Evolutionary conservation across 1,140 invertebrate species (phyloP).

Genomic region (Varroa destructor): DNA sequence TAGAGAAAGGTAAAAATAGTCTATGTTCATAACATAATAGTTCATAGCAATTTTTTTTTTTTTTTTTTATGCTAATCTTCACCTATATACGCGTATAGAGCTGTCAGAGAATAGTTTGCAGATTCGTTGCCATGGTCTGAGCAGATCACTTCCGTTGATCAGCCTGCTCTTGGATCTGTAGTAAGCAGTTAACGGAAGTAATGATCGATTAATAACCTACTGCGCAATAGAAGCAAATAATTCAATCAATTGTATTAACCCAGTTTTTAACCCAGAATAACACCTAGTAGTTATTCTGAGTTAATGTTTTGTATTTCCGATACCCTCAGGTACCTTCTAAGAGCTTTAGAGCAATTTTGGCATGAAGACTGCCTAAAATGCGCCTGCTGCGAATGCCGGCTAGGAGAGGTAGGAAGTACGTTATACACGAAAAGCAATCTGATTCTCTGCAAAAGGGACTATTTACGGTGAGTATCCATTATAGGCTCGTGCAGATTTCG

Average conservation of each 20-base stretch:
- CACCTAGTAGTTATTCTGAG: too few species aligned
- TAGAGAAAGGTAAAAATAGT: slow-evolving; percentile 39
- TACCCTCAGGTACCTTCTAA: slow-evolving; percentile 39
- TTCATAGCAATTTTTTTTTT: too few species aligned
- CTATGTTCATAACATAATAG: not conserved
- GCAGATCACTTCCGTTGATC: too few species aligned
- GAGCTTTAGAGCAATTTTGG: slow-evolving; percentile 71
- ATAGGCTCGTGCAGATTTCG: too few species aligned
- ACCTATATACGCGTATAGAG: not conserved
- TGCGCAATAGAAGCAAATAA: too few species aligned
- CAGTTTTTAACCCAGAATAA: too few species aligned
- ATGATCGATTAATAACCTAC: too few species aligned
- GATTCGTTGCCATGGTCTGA: too few species aligned
- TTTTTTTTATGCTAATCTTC: not conserved
- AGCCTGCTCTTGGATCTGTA: too few species aligned
- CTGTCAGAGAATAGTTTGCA: too few species aligned
- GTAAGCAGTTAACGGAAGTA: too few species aligned
- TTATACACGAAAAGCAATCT: slow-evolving; percentile 84
- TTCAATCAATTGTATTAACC: too few species aligned
- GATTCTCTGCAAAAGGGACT: slow-evolving; percentile 82
- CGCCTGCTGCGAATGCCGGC: slow-evolving; percentile 74
- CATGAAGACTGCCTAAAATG: slow-evolving; percentile 87
- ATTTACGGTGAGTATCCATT: slow-evolving; percentile 56
- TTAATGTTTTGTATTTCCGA: slow-evolving; percentile 30
- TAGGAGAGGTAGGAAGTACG: slow-evolving; percentile 78